A percentile compares a stretch with the other conserved stretches of the same genome.
Conservation (phyloP, 2,888 invertebrate species). For the Drosophila mercatorum region DNA sequence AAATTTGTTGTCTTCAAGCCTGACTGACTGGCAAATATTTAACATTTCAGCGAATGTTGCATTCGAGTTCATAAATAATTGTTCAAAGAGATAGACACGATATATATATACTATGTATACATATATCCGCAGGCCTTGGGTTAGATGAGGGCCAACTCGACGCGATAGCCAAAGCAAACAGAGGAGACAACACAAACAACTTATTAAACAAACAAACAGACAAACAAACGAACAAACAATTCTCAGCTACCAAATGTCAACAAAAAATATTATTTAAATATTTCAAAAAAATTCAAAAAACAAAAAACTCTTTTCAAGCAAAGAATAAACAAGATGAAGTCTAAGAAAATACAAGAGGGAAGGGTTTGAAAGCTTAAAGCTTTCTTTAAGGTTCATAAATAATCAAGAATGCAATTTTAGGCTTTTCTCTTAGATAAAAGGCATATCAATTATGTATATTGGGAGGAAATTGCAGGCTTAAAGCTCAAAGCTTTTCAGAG, state of each 20-base stretch:
- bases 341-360: too few relatives aligned
- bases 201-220: slow-evolving; percentile 22
- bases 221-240: slow-evolving; percentile 51
- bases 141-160: slow-evolving; percentile 1
- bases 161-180: slow-evolving; percentile 45
- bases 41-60: slow-evolving; percentile 7
- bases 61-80: slow-evolving; percentile 11
- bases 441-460: too few relatives aligned
- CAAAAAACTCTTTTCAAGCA: not conserved
- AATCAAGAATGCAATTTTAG: too few relatives aligned
- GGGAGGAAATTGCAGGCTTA: too few relatives aligned
- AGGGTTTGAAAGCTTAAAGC: too few relatives aligned
- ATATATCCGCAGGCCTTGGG: not conserved
- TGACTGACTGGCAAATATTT: slow-evolving; percentile 14
- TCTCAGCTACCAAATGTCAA: slow-evolving; percentile 32
- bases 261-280: slow-evolving; percentile 10
- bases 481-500: not conserved
- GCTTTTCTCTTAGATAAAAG: too few relatives aligned
- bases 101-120: not conserved
- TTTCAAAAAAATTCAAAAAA: slow-evolving; percentile 9
- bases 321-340: too few relatives aligned
- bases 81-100: not conserved
- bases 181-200: slow-evolving; percentile 33
- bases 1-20: slow-evolving; percentile 3
- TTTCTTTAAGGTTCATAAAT: too few relatives aligned